Base-by-base conservation (phyloP, 2,797 vertebrate species). In the Argentina silus region DNA sequence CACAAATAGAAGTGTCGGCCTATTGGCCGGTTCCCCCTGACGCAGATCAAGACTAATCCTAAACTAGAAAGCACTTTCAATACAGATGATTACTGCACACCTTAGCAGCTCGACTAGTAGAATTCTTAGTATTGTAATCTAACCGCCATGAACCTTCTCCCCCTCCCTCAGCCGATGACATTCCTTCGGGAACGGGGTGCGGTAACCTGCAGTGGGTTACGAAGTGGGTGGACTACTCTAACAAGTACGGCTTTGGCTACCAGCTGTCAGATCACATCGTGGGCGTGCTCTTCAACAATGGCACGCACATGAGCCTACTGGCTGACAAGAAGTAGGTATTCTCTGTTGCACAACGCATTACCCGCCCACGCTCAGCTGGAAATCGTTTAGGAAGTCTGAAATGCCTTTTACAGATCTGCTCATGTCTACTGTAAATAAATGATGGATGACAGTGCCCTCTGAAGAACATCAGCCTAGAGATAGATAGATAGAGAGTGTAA, bases 161-260 rank as follows among this genome's bases (percentile, higher is more conserved):
- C 45, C 9, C 63, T 64, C n/a, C 67, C 70, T 8, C 85, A 95
- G 95, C 94, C 1, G 95, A 95, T 27, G 89, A 90, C 81, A 94
- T 97, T 81, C 97, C 97, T 72, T 95, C 95, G 79, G 91, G 95
- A 74, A 94, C 94, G 72, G 87, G 94, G 73, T 92, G 92, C 84
- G 85, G 93, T 42, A 96, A 89, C 67, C 96, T 99, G 86, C 97
- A 97, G 68, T 99, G 98, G 98, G 97, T 99, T 87, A 99, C 97
- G 71, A 99, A 99, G 87, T 99, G 98, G 98, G 97, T 99, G 73
- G 98, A 99, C 91, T 99, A 99, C 81, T 99, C 98, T 65, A 99
- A 99, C 90, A 99, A 99, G 87, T 99, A 99, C 0, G 98, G 98
- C 88, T 99, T 99, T 78, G 98, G 98, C 5, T 99, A 99, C 92